Conservation (phyloP, 2,113 vertebrate species). For the Sialia sialis region DNA sequence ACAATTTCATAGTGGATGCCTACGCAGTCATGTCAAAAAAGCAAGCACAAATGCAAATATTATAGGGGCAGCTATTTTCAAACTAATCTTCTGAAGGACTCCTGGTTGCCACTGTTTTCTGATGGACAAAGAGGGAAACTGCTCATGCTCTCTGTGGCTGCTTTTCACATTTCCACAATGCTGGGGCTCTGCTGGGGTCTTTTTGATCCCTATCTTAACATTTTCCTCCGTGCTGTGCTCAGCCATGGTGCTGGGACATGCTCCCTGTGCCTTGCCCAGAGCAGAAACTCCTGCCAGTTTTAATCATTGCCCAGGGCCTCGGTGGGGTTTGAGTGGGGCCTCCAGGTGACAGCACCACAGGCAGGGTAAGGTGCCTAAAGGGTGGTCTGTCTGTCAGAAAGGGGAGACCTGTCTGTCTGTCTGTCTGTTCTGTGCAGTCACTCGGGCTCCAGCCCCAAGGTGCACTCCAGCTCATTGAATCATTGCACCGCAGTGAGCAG, state of each 20-base stretch:
- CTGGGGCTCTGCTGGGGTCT: neutral
- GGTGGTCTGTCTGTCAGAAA: no score
- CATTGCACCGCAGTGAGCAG: neutral
- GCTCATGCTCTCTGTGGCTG: neutral
- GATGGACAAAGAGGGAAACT: neutral
- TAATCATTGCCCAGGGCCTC: neutral
- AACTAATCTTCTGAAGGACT: neutral
- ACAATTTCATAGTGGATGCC: neutral
- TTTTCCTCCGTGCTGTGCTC: neutral
- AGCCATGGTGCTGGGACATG: fast-evolving
- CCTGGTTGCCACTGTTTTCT: neutral
- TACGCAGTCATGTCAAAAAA: neutral
- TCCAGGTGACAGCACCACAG: fast-evolving
- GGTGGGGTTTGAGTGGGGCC: fast-evolving
- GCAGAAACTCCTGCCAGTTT: neutral
- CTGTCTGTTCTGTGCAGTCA: neutral
- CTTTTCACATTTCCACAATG: neutral
- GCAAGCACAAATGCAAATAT: neutral
- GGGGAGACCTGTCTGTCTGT: neutral
- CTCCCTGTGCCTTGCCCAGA: neutral
- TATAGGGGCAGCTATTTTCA: neutral
- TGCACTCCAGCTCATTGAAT: fast-evolving
- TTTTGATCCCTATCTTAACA: neutral
- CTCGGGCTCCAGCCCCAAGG: neutral
- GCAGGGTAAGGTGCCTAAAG: neutral